Conservation (phyloP, 2,113 vertebrate species). For the Hippocampus guttulatus region DNA sequence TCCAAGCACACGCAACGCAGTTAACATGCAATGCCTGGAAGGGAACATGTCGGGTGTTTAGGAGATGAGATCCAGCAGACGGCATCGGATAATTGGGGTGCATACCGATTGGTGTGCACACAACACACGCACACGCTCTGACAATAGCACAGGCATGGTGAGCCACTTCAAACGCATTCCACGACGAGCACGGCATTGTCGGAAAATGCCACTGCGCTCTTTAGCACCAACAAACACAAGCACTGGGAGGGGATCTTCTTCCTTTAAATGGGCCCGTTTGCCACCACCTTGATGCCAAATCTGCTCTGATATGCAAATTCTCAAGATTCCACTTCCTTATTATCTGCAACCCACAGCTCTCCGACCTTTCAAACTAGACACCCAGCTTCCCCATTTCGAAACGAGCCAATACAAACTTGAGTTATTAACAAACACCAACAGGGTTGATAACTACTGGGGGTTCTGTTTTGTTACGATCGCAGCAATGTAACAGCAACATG, state of each 20-base stretch:
- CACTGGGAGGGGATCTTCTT: slow-evolving; percentile 13
- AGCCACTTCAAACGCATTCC: slow-evolving; percentile 78
- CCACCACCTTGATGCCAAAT: neutral
- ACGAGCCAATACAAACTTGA: neutral
- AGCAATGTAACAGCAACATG: neutral
- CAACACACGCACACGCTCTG: slow-evolving; percentile 8
- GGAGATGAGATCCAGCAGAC: slow-evolving; percentile 46
- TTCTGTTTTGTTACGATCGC: neutral
- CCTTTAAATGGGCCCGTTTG: neutral
- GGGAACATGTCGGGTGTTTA: slow-evolving; percentile 33
- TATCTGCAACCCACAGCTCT: neutral
- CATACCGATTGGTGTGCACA: slow-evolving; percentile 11
- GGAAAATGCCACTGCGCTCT: slow-evolving; percentile 66
- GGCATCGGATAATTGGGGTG: slow-evolving; percentile 18
- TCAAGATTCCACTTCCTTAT: neutral
- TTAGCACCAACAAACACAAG: slow-evolving; percentile 34
- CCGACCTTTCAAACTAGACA: neutral
- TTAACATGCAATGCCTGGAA: slow-evolving; percentile 31
- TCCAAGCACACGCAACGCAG: slow-evolving; percentile 15
- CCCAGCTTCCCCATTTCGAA: neutral
- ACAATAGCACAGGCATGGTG: slow-evolving; percentile 52
- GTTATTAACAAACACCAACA: neutral
- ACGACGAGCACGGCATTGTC: slow-evolving; percentile 64
- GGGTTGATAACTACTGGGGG: neutral
- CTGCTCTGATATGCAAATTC: neutral